phyloP scores from a whole-genome alignment of 2,797 vertebrate genomes.

The Strix occidentalis region DNA sequence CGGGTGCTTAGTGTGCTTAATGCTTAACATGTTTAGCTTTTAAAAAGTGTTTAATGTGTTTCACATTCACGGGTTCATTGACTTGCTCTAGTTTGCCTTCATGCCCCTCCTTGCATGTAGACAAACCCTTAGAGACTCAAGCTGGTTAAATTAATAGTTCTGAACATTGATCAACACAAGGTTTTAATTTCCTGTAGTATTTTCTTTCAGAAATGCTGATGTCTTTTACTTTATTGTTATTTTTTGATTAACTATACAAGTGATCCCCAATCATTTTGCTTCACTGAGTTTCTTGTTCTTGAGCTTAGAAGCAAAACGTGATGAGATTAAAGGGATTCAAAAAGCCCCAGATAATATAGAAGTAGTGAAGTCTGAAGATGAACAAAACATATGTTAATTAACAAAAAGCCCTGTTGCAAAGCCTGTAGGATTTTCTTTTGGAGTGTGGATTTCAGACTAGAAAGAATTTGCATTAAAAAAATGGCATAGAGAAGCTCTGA shows the following conservation, averaged over 20 bases:
- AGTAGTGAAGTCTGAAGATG: conserved; percentile 4
- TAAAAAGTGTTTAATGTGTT: conserved; percentile 22
- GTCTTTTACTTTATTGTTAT: background rate
- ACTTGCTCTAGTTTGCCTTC: conserved; percentile 6
- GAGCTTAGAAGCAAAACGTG: background rate
- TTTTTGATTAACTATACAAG: conserved; percentile 26
- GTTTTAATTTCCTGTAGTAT: conserved; percentile 58
- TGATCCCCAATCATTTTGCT: conserved; percentile 19
- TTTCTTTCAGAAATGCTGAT: conserved; percentile 49
- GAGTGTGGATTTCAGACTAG: conserved; percentile 38
- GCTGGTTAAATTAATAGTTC: conserved; percentile 45
- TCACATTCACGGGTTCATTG: background rate
- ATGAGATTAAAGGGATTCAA: conserved; percentile 26
- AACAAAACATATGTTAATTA: conserved; percentile 37
- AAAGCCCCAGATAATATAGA: background rate
- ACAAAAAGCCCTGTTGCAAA: conserved; percentile 10
- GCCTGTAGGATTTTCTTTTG: conserved; percentile 25
- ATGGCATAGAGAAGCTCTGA: background rate
- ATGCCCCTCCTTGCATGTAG: background rate
- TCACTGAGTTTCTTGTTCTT: conserved; percentile 13
- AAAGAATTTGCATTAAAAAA: conserved; percentile 2
- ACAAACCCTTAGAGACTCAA: conserved; percentile 34
- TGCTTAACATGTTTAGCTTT: conserved; percentile 13
- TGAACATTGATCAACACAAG: conserved; percentile 42
- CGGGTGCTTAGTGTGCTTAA: background rate